phyloP scores from a whole-genome alignment of 2,113 vertebrate genomes.

The Gallinago paraguaiae region DNA sequence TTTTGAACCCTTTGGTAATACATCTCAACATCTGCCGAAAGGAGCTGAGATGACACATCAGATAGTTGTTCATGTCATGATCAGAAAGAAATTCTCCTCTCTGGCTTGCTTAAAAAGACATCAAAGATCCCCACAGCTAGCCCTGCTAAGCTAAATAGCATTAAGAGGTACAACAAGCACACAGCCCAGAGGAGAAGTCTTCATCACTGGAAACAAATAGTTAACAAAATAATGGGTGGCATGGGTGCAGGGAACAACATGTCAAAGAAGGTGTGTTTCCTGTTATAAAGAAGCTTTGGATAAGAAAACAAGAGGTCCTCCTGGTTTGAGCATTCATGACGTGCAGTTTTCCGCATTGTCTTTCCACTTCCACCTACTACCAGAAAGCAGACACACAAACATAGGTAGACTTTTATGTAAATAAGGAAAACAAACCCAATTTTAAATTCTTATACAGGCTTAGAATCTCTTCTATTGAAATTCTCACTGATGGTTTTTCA shows the following conservation, averaged over 20 bases:
- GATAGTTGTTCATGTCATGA: not conserved
- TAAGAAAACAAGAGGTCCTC: not conserved
- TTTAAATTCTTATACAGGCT: not conserved
- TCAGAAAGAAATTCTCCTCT: not conserved
- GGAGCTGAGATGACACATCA: not conserved
- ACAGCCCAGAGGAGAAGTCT: not conserved
- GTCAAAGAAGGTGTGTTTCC: not conserved
- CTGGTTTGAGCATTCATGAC: not conserved
- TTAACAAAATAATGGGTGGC: not conserved
- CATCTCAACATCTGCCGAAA: not conserved
- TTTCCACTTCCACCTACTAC: not conserved
- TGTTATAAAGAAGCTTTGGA: not conserved
- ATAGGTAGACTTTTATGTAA: not conserved
- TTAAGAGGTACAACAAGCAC: not conserved
- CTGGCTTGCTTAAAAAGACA: not conserved
- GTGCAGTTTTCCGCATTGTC: not conserved
- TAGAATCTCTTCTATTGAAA: not conserved
- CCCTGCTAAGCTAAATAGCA: not conserved
- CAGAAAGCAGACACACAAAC: not conserved
- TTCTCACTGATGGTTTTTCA: not conserved
- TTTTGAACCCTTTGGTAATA: not conserved
- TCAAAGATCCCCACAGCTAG: not conserved
- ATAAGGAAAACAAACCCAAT: not conserved
- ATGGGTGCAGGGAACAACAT: not conserved
- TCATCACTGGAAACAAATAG: not conserved